phyloP scores from a whole-genome alignment of 1,140 invertebrate species.

The Riptortus pedestris region DNA sequence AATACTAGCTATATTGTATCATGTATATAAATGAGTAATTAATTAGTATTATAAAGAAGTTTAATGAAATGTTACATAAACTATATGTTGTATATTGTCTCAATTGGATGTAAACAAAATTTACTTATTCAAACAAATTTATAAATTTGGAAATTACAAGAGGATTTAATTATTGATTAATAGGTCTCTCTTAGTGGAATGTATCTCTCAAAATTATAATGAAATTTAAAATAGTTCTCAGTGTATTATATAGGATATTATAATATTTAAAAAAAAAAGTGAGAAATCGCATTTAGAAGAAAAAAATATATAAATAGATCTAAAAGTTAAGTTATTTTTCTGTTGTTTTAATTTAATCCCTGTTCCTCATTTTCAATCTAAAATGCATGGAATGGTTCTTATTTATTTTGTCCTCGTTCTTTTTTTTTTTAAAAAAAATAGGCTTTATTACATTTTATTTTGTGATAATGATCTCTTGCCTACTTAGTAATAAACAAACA shows the following conservation, averaged over 20 bases:
- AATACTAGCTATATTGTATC: slow-evolving; percentile 6
- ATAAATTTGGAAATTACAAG: not conserved
- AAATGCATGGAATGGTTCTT: not conserved
- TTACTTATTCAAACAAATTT: not conserved
- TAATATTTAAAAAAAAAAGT: not conserved
- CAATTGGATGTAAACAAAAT: not conserved
- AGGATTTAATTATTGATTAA: not conserved
- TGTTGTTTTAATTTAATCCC: slow-evolving; percentile 5
- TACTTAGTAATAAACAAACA: not conserved
- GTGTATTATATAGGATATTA: slow-evolving; percentile 12
- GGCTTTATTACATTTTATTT: not conserved
- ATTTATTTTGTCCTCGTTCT: not conserved
- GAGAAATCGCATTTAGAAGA: slow-evolving; percentile 13
- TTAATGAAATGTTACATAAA: slow-evolving; percentile 9
- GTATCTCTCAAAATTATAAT: not conserved
- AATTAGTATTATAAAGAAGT: not conserved
- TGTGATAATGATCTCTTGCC: slow-evolving; percentile 13
- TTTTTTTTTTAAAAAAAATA: not conserved
- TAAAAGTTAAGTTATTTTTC: not conserved
- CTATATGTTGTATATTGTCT: slow-evolving; percentile 4
- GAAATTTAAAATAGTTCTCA: slow-evolving; percentile 2
- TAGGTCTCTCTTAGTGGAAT: not conserved
- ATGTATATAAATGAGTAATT: slow-evolving; percentile 14
- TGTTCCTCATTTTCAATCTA: too few species aligned
- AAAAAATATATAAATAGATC: slow-evolving; percentile 4